These are phyloP conservation scores for Dasypogon diadema DNA, from an alignment of 2,888 invertebrate species.

Conservation along the genomic window DNA sequence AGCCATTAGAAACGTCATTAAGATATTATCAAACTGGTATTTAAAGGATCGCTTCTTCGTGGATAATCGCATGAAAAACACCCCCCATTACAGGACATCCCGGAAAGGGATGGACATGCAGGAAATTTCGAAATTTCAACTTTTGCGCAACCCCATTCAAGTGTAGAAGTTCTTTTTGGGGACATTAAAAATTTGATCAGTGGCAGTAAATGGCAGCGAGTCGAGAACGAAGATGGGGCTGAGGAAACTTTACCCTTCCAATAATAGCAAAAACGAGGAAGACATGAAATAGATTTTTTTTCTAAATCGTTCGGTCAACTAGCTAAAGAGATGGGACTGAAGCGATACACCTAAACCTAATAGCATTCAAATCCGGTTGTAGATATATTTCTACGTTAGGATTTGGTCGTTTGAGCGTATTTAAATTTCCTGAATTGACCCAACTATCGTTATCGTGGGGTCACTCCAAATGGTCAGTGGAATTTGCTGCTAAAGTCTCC, in stretches of 20 bases:
- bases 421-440: conserved; percentile 56
- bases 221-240: neutral
- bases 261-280: conserved; percentile 29
- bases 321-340: conserved; percentile 15
- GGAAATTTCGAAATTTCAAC: conserved; percentile 42
- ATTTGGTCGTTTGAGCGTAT: conserved; percentile 54
- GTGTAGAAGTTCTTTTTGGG: conserved; percentile 1
- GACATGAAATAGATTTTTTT: conserved; percentile 43
- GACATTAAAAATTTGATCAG: conserved; percentile 46
- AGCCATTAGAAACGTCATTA: conserved; percentile 55
- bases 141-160: conserved; percentile 9
- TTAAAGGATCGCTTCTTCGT: conserved; percentile 48
- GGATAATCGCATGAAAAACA: conserved; percentile 49
- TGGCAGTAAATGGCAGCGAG: conserved; percentile 8
- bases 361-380: conserved; percentile 56
- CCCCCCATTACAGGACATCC: conserved; percentile 13
- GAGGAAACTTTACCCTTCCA: conserved; percentile 6
- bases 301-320: conserved; percentile 33
- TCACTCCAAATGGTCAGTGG: conserved; percentile 46
- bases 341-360: conserved; percentile 54
- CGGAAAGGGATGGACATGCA: conserved; percentile 36
- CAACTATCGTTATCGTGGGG: conserved; percentile 50
- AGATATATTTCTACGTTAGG: conserved; percentile 53
- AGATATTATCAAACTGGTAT: conserved; percentile 52
- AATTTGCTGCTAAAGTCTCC: conserved; percentile 47